Evolutionary conservation across 2,113 vertebrate genomes (phyloP).

Genomic region (Micronisus gabar): DNA sequence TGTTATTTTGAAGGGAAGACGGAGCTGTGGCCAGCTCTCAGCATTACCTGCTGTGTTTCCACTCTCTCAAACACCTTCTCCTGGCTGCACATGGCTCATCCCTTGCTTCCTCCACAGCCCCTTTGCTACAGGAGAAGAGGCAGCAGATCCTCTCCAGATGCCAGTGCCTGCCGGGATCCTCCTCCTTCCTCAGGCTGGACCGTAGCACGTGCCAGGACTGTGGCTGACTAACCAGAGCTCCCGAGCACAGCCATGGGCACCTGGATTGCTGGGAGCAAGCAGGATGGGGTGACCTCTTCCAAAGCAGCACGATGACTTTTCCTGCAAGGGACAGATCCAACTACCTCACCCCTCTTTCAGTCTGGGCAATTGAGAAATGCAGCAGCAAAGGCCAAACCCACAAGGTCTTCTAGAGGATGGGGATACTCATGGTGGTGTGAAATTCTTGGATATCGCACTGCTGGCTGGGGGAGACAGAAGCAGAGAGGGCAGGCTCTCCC

Average conservation of each 20-base stretch:
- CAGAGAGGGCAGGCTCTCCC: background rate
- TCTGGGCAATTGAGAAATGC: background rate
- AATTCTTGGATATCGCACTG: background rate
- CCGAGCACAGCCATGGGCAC: accelerated
- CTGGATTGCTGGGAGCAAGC: background rate
- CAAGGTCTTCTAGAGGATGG: background rate
- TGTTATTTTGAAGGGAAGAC: background rate
- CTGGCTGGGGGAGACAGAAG: background rate
- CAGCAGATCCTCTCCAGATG: background rate
- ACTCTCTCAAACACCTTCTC: background rate
- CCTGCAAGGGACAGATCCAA: background rate
- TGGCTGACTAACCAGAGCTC: background rate
- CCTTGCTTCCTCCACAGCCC: background rate
- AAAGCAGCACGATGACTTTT: background rate
- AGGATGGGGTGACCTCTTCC: background rate
- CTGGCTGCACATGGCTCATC: background rate
- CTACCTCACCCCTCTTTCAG: background rate
- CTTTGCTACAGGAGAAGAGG: background rate
- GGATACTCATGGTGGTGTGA: background rate
- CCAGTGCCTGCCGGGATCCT: background rate
- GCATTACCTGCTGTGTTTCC: accelerated
- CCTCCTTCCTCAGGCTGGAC: background rate
- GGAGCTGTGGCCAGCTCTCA: background rate
- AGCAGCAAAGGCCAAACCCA: background rate
- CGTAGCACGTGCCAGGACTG: accelerated